A percentile compares a stretch with the other conserved stretches of the same genome.
These are phyloP conservation scores for Tethya wilhelma DNA, from an alignment of 37 sponge, comb jelly and placozoan species.

Conservation along the genomic window DNA sequence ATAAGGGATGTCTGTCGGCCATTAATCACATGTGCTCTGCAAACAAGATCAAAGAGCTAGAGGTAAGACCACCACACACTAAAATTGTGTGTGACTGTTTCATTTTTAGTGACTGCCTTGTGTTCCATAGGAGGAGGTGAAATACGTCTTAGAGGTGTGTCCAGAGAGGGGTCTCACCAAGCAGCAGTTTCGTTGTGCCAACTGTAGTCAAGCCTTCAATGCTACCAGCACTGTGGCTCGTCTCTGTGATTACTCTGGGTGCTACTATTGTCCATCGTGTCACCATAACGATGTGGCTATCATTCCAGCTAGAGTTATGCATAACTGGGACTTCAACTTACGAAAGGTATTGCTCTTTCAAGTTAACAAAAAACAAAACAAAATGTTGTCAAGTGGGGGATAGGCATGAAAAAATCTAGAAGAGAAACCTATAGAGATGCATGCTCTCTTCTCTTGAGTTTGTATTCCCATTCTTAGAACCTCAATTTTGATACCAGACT, in stretches of 20 bases:
- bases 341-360: constrained; percentile 39
- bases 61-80: too few species aligned
- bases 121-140: too few species aligned
- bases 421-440: too few species aligned
- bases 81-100: too few species aligned
- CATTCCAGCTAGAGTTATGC: constrained; percentile 95
- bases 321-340: constrained; percentile 96
- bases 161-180: constrained; percentile 84
- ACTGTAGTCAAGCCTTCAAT: constrained; percentile 74
- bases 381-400: too few species aligned
- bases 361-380: too few species aligned
- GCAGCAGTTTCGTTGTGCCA: constrained; percentile 90
- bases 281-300: constrained; percentile 75
- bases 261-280: constrained; percentile 86
- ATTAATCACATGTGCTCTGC: not conserved
- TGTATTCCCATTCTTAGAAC: too few species aligned
- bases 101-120: too few species aligned
- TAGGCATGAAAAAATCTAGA: too few species aligned
- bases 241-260: constrained; percentile 93
- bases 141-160: constrained; percentile 71
- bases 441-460: not conserved
- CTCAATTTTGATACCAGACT: too few species aligned
- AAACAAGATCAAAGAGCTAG: not conserved
- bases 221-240: constrained; percentile 39
- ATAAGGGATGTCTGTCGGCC: not conserved